These are phyloP conservation scores for Labeo catla DNA, from an alignment of 2,113 vertebrate species.

Conservation along the genomic window DNA sequence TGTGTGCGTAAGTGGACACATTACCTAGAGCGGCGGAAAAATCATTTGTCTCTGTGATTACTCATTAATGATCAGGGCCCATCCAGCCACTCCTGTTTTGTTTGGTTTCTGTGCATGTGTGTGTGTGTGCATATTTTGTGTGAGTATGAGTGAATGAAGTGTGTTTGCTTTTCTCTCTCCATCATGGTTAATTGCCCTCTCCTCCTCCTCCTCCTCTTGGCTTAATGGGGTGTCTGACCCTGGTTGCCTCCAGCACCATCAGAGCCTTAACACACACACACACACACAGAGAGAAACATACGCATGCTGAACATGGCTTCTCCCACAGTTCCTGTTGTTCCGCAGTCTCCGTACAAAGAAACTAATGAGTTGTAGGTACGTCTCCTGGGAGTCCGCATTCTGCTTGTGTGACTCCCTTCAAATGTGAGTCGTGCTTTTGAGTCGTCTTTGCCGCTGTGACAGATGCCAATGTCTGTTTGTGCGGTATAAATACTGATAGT, in stretches of 20 bases:
- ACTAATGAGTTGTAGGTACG: conserved; percentile 9
- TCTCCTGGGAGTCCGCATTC: conserved; percentile 5
- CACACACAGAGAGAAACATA: neutral
- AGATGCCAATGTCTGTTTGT: conserved; percentile 31
- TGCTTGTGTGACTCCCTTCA: conserved; percentile 25
- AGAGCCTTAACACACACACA: conserved; percentile 34
- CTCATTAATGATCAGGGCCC: conserved; percentile 60
- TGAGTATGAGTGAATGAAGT: conserved; percentile 48
- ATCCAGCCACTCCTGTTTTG: conserved; percentile 55
- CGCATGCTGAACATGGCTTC: conserved; percentile 4
- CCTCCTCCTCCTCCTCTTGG: conserved; percentile 53
- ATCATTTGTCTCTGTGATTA: conserved; percentile 60
- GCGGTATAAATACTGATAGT: conserved; percentile 7
- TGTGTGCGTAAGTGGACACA: conserved; percentile 33
- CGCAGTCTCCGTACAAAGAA: neutral
- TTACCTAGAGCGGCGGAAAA: conserved; percentile 50
- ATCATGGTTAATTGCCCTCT: conserved; percentile 57
- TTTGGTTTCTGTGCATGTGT: conserved; percentile 44
- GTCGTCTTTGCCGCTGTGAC: neutral
- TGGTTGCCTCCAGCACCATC: conserved; percentile 49
- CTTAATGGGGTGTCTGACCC: conserved; percentile 61
- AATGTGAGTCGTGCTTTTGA: neutral
- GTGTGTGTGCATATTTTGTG: conserved; percentile 38
- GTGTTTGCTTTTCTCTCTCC: conserved; percentile 57
- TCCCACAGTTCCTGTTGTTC: conserved; percentile 14